Evolutionary conservation across 2,797 vertebrate genomes (phyloP).

Genomic region (Morus bassanus): DNA sequence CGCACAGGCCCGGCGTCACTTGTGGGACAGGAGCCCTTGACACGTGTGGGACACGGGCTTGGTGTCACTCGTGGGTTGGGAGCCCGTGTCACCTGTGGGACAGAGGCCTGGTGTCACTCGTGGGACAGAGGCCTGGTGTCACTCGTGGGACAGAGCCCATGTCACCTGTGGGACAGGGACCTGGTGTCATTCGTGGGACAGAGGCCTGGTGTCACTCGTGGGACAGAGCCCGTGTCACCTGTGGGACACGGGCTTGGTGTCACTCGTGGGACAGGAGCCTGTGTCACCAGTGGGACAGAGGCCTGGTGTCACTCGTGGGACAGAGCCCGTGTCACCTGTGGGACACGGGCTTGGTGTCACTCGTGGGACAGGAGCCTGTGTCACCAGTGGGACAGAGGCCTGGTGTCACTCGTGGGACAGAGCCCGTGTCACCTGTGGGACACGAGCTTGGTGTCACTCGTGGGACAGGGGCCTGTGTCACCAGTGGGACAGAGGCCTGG

Average conservation of each 20-base stretch:
- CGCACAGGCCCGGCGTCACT: background rate
- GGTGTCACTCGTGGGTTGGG: background rate
- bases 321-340: background rate
- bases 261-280: background rate
- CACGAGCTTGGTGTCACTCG: no score
- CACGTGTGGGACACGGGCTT: background rate
- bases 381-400: background rate
- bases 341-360: background rate
- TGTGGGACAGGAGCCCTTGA: background rate
- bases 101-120: background rate
- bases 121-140: background rate
- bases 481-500: background rate
- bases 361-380: background rate
- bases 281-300: accelerated
- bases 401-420: accelerated
- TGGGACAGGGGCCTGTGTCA: no score
- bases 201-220: background rate
- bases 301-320: background rate
- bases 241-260: background rate
- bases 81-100: no score
- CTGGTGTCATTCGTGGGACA: background rate
- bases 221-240: no score
- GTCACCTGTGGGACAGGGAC: no score
- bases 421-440: background rate
- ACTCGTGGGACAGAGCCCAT: background rate